Evolutionary conservation across 1,140 invertebrate species (phyloP).

Genomic region (Diachasmimorpha longicaudata): DNA sequence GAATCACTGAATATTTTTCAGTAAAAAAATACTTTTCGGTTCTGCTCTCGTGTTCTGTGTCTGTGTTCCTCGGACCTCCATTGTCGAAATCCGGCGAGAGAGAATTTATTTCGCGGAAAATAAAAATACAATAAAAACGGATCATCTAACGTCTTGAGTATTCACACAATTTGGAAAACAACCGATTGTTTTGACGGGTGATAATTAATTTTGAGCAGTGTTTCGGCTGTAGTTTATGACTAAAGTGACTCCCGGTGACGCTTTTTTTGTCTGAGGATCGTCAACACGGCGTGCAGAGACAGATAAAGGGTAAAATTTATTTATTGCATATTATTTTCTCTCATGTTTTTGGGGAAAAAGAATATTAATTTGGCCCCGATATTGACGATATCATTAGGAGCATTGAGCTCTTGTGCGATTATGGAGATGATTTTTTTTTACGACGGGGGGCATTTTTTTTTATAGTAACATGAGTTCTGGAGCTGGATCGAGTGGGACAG

Average conservation of each 20-base stretch:
- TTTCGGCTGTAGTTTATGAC: not conserved
- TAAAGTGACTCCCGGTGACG: slow-evolving; percentile 24
- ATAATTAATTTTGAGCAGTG: no score
- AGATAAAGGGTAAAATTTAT: slow-evolving; percentile 31
- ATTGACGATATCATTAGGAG: not conserved
- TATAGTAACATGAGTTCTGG: slow-evolving; percentile 59
- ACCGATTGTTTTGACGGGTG: no score
- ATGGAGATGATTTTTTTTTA: slow-evolving; percentile 11
- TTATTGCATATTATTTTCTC: slow-evolving; percentile 16
- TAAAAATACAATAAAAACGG: not conserved
- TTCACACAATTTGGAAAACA: no score
- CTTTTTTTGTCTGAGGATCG: slow-evolving; percentile 23
- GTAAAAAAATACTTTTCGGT: not conserved
- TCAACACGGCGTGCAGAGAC: slow-evolving; percentile 39
- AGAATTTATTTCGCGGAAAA: not conserved
- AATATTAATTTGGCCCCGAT: no score
- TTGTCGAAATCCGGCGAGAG: slow-evolving; percentile 8
- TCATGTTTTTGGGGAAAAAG: not conserved
- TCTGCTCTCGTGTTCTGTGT: not conserved
- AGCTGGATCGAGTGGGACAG: slow-evolving; percentile 69
- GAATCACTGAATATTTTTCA: not conserved
- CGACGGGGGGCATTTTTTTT: slow-evolving; percentile 7
- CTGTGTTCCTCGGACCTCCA: not conserved
- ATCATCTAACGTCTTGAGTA: no score
- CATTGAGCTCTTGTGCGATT: not conserved